Conservation (phyloP, 2,888 invertebrate genomes). For the Cosmopolites sordidus region DNA sequence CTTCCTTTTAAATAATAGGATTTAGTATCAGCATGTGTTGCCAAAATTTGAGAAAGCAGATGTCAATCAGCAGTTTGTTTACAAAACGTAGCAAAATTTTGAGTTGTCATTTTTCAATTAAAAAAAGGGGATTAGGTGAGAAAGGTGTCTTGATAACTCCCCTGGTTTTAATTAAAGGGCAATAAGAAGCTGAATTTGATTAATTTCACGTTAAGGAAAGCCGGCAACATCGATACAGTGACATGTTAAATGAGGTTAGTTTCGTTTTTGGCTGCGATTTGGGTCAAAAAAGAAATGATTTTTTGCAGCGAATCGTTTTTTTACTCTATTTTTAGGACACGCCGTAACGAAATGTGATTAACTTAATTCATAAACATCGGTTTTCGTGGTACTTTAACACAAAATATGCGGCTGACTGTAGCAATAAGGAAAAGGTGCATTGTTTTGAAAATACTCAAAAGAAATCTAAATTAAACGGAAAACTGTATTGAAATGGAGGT, state of each 20-base stretch:
- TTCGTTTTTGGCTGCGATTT: conserved; percentile 21
- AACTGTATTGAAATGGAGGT: conserved; percentile 6
- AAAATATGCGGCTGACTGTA: conserved; percentile 15
- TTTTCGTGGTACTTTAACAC: conserved; percentile 7
- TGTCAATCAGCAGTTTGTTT: too few relatives aligned
- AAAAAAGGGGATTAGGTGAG: too few relatives aligned
- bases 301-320: conserved; percentile 14
- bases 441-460: conserved; percentile 8
- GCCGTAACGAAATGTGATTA: conserved; percentile 14
- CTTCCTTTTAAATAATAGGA: too few relatives aligned
- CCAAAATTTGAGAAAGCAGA: too few relatives aligned
- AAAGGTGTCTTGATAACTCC: too few relatives aligned
- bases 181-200: too few relatives aligned
- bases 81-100: too few relatives aligned
- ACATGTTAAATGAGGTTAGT: conserved; percentile 20
- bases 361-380: conserved; percentile 13
- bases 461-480: neutral
- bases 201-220: neutral
- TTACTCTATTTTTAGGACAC: conserved; percentile 20
- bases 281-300: conserved; percentile 26
- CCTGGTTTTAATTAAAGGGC: too few relatives aligned
- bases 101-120: too few relatives aligned
- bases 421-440: conserved; percentile 7
- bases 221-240: conserved; percentile 13
- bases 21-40: too few relatives aligned